Base-by-base conservation (phyloP, 2,113 vertebrate species). In the Percina caprodes region DNA sequence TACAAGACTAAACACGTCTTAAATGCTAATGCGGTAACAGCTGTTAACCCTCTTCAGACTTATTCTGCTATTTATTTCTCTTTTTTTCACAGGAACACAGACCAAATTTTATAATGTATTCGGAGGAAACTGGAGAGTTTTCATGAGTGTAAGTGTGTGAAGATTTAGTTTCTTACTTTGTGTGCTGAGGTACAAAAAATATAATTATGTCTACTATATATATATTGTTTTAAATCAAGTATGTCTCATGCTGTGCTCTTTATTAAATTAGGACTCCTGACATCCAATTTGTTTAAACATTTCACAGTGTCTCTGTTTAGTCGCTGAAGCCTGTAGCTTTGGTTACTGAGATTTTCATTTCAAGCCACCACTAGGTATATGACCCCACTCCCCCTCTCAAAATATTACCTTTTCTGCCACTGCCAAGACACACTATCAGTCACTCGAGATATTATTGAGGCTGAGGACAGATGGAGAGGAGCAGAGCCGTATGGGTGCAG, bases 151-250 rank as follows among this genome's bases (percentile, higher is more conserved):
- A 88, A 88, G 74, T 81, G 82, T 77, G 67, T 39, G 58, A 84
- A 62, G 77, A 82, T 92, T 90, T 68, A 23, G 79, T 92, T 89
- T 85, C 75, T 77, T 10, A 59, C 77, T 75, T 70, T 84, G 49
- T 72, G 56, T 39, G 49, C 54, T 11, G 67, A 77, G 61, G 56
- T 63, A 83, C 69, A 84, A 80, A 84, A 90, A 83, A 86, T 84
- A 51, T 77, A 87, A 93, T 93, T 89, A 93, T 84, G 77, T 88
- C 85, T 75, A 26, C 76, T 83, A 76, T 76, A 85, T 94, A 88
- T 92, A 86, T 92, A 84, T 94, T 93, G 82, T 92, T 92, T 92
- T 92, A 92, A 91, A 92, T 93, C 77, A 90, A 89, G 79, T 74
- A 51, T 48, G 74, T 77, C 89, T 93, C 92, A 89, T 72, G 56